These are phyloP conservation scores for Drosophila algonquin DNA, from an alignment of 2,888 invertebrate genomes.

Conservation along the genomic window DNA sequence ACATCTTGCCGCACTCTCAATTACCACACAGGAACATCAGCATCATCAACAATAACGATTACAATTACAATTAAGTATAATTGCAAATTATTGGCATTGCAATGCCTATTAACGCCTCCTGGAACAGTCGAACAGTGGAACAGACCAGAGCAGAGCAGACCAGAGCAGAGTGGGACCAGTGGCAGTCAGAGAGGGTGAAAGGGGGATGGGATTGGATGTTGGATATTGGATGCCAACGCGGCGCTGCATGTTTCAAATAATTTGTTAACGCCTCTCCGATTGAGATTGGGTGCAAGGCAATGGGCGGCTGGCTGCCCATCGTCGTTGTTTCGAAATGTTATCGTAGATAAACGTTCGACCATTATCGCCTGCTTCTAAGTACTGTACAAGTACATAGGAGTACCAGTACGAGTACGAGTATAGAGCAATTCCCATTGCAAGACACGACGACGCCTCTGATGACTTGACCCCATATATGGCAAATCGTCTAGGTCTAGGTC, in stretches of 20 bases:
- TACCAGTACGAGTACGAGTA: constrained; percentile 24
- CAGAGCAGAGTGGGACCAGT: not conserved
- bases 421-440: constrained; percentile 63
- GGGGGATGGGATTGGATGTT: constrained; percentile 26
- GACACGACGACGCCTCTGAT: constrained; percentile 44
- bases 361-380: constrained; percentile 60
- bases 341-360: constrained; percentile 61
- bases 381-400: constrained; percentile 21
- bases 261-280: constrained; percentile 67
- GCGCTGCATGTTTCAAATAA: constrained; percentile 76
- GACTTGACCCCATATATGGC: constrained; percentile 45
- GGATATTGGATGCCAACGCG: constrained; percentile 64
- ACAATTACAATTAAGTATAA: constrained; percentile 75
- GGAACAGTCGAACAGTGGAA: constrained; percentile 27
- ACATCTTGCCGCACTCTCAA: constrained; percentile 39
- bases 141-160: not conserved
- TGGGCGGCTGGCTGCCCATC: constrained; percentile 64
- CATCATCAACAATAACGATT: constrained; percentile 52
- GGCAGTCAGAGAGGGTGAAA: not conserved
- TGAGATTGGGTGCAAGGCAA: constrained; percentile 34
- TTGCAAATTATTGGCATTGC: constrained; percentile 77
- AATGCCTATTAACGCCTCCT: constrained; percentile 77
- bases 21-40: constrained; percentile 49
- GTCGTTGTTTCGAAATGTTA: constrained; percentile 34
- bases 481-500: not conserved